Percentiles rank a stretch among this genome's conserved stretches.
Evolutionary conservation across 2,888 invertebrate species (phyloP).

Genomic region (Abscondita cerata): DNA sequence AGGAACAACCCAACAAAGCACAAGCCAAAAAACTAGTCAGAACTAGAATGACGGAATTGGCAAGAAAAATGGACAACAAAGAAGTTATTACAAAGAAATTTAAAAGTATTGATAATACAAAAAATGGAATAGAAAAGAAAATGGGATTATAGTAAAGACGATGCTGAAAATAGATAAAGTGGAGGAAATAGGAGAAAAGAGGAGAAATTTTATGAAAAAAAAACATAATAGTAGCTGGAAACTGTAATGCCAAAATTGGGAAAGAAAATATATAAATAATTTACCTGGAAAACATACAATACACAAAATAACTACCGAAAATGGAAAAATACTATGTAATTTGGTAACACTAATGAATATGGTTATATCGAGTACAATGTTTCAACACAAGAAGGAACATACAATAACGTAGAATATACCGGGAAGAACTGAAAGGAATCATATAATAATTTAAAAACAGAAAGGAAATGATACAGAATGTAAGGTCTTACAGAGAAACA

Average conservation of each 20-base stretch:
- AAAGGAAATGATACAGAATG: constrained; percentile 16
- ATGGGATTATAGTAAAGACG: too few species aligned
- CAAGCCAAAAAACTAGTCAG: too few species aligned
- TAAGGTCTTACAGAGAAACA: constrained; percentile 23
- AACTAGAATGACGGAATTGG: too few species aligned
- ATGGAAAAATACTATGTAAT: constrained; percentile 22
- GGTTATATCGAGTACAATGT: constrained; percentile 6
- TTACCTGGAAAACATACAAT: constrained; percentile 27
- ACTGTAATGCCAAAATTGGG: constrained; percentile 23
- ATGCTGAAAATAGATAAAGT: constrained; percentile 35
- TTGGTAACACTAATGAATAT: constrained; percentile 12
- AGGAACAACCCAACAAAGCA: too few species aligned
- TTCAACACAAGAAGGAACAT: constrained; percentile 23
- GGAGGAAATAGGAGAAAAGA: constrained; percentile 27
- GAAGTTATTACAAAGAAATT: too few species aligned
- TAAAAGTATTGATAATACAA: too few species aligned
- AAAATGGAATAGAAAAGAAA: too few species aligned
- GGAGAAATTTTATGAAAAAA: constrained; percentile 24
- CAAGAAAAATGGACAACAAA: too few species aligned
- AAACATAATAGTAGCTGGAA: constrained; percentile 9
- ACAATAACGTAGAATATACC: constrained; percentile 23
- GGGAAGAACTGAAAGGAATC: constrained; percentile 17
- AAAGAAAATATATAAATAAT: constrained; percentile 18
- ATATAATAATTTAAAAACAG: constrained; percentile 18
- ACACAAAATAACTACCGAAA: constrained; percentile 20